These are phyloP conservation scores for Erpetoichthys calabaricus DNA, from an alignment of 2,797 vertebrate genomes.

Conservation along the genomic window DNA sequence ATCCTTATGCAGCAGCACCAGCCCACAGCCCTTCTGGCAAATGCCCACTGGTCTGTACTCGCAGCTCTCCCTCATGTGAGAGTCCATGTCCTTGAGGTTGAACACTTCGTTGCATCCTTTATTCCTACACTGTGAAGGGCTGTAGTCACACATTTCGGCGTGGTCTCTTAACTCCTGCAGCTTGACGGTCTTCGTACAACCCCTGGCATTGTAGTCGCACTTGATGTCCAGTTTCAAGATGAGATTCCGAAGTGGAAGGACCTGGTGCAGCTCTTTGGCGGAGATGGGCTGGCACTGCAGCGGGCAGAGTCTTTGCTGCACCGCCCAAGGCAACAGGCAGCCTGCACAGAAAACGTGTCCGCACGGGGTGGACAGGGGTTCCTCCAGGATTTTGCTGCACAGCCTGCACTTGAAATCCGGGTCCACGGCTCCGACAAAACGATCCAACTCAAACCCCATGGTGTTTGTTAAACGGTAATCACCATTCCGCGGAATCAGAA, in stretches of 20 bases:
- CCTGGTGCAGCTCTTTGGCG: slow-evolving; percentile 17
- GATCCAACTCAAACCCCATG: slow-evolving; percentile 24
- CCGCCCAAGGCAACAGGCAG: slow-evolving; percentile 29
- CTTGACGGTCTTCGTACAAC: slow-evolving; percentile 18
- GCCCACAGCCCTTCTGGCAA: slow-evolving; percentile 38
- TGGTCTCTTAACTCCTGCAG: slow-evolving; percentile 21
- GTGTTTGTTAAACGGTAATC: not conserved
- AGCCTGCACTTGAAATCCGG: slow-evolving; percentile 21
- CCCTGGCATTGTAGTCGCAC: slow-evolving; percentile 20
- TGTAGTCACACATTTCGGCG: slow-evolving; percentile 27
- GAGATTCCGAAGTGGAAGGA: slow-evolving; percentile 21
- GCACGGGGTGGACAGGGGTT: slow-evolving; percentile 26
- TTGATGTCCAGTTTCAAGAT: slow-evolving; percentile 21
- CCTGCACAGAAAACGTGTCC: slow-evolving; percentile 28
- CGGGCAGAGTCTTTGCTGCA: slow-evolving; percentile 19
- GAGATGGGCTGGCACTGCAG: slow-evolving; percentile 25
- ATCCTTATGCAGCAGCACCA: slow-evolving; percentile 17
- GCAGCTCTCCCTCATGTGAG: slow-evolving; percentile 11
- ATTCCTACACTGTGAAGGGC: slow-evolving; percentile 16
- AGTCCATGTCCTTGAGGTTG: slow-evolving; percentile 19
- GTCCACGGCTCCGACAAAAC: slow-evolving; percentile 21
- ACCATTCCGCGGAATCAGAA: not conserved
- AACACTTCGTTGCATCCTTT: slow-evolving; percentile 10
- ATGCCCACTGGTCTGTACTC: slow-evolving; percentile 8
- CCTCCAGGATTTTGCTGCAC: slow-evolving; percentile 24